A percentile compares a stretch with the other conserved stretches of the same genome.
Conservation (phyloP, 2,797 vertebrate genomes). For the Anguilla marmorata region DNA sequence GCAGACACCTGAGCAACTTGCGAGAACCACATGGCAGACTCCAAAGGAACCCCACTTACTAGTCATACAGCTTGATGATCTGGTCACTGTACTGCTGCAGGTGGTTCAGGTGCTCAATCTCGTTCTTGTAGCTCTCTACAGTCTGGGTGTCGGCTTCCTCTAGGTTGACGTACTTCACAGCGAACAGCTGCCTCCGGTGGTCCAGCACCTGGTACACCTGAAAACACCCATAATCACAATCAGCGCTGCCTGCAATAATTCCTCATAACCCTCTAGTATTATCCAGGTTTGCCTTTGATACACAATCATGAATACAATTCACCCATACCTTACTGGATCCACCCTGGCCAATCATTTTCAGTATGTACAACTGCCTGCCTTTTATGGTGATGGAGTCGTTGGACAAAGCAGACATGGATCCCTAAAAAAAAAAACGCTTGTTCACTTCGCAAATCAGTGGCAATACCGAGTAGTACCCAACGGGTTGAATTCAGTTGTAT, state of each 20-base stretch:
- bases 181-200: constrained; percentile 88
- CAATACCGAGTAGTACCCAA: neutral
- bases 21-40: neutral
- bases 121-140: constrained; percentile 92
- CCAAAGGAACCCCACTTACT: constrained; percentile 74
- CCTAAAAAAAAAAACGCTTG: constrained; percentile 49
- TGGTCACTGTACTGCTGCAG: constrained; percentile 93
- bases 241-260: neutral
- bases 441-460: neutral
- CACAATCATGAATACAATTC: neutral
- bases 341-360: constrained; percentile 94
- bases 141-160: constrained; percentile 90
- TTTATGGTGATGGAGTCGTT: constrained; percentile 88
- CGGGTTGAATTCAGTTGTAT: neutral
- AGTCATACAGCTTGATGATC: constrained; percentile 92
- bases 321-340: constrained; percentile 91
- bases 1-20: neutral
- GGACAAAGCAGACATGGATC: constrained; percentile 57
- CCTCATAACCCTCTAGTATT: neutral
- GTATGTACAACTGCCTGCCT: constrained; percentile 84
- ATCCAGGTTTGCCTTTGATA: neutral
- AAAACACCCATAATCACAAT: constrained; percentile 8
- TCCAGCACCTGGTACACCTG: constrained; percentile 96
- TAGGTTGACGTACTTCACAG: constrained; percentile 90
- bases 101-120: constrained; percentile 92